Conservation (phyloP, 2,113 vertebrate genomes). For the Cranoglanis bouderius region DNA sequence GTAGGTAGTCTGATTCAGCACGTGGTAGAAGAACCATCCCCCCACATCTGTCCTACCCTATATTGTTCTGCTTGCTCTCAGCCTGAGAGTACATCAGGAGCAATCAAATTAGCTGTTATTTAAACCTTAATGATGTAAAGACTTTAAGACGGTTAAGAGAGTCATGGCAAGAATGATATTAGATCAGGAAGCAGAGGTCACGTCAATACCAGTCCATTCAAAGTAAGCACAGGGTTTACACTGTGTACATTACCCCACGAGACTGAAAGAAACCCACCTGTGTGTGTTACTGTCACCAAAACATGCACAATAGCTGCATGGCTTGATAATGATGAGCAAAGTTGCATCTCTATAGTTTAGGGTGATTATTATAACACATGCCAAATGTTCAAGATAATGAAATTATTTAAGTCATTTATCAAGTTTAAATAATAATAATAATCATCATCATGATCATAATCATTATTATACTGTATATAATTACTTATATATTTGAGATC, state of each 20-base stretch:
- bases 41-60: not conserved
- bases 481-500: too few relatives aligned
- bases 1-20: conserved; percentile 63
- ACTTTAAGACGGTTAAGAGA: not conserved
- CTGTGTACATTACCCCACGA: not conserved
- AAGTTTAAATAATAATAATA: too few relatives aligned
- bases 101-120: not conserved
- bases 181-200: conserved; percentile 21
- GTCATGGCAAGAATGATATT: not conserved
- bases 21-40: conserved; percentile 17
- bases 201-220: not conserved
- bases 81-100: not conserved
- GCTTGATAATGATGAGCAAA: not conserved
- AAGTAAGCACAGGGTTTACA: not conserved
- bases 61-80: not conserved
- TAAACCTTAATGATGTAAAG: not conserved
- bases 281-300: not conserved
- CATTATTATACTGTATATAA: too few relatives aligned
- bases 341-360: not conserved
- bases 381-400: not conserved
- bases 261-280: not conserved
- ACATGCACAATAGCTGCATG: not conserved
- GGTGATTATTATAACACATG: not conserved
- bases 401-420: too few relatives aligned
- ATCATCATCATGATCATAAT: too few relatives aligned